Evolutionary conservation across 1,140 invertebrate species (phyloP).

Genomic region (Sycophaga agraensis): DNA sequence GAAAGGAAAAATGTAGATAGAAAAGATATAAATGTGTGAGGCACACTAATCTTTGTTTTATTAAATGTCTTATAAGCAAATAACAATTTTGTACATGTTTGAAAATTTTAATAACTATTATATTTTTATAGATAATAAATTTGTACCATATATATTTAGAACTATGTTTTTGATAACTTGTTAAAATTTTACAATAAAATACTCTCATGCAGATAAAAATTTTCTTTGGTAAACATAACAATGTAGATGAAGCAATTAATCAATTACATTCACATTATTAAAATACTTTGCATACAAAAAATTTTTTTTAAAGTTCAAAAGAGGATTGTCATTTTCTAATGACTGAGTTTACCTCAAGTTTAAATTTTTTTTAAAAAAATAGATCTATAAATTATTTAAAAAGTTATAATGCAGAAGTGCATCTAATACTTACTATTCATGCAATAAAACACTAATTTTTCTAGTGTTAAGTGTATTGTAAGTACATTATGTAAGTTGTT

Average conservation of each 20-base stretch:
- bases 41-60: constrained; percentile 30
- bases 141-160: constrained; percentile 33
- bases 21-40: constrained; percentile 6
- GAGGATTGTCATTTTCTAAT: neutral
- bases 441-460: constrained; percentile 21
- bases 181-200: constrained; percentile 37
- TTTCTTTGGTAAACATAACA: constrained; percentile 38
- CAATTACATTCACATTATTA: constrained; percentile 7
- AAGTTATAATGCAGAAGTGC: neutral
- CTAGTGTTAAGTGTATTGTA: constrained; percentile 2
- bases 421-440: constrained; percentile 15
- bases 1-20: constrained; percentile 7
- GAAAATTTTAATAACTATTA: constrained; percentile 31
- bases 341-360: constrained; percentile 8
- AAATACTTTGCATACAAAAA: constrained; percentile 5
- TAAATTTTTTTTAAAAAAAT: constrained; percentile 23
- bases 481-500: constrained; percentile 7
- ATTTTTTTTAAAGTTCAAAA: constrained; percentile 1
- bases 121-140: constrained; percentile 39
- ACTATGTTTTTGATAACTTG: constrained; percentile 23
- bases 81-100: constrained; percentile 39
- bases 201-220: constrained; percentile 37
- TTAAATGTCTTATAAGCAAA: constrained; percentile 35
- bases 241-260: constrained; percentile 26
- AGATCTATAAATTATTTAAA: constrained; percentile 18